Evolutionary conservation across 2,797 vertebrate genomes (phyloP), one percentile per base, ranked within the genome.

Genomic region (Lagorchestes hirsutus): DNA sequence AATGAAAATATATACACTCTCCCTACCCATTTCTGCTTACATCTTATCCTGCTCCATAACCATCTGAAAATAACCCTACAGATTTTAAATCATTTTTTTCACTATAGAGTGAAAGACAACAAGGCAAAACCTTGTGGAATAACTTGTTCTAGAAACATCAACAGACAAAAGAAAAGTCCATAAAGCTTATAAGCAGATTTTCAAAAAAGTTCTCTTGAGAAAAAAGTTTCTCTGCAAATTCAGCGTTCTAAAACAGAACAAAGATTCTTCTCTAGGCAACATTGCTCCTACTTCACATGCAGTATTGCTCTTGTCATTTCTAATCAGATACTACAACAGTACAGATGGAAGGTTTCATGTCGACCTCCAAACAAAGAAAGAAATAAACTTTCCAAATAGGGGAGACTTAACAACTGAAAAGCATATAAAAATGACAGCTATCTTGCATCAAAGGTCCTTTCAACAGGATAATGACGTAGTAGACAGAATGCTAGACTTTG

Each of bases 321-420:
- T 82, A 93, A 95, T 87, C 54, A 14, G 56, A 28, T 57, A 55
- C 56, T 12, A 6, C 0, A 24, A 90, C 54, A 11, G 52, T 56
- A 50, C 91, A 28, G 29, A 90, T 31, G 82, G 93, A 27, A 0
- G 59, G 29, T 62, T 62, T 22, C 9, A 28, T 8, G 91, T 54
- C 40, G n/a, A 92, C 93, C 55, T 55, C 56, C 56, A 74, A 50
- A 50, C 2, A n/a, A 82, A 11, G 24, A 0, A 62, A 29, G 92
- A 96, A 95, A 58, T 40, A 74, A 94, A 4, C 4, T 91, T 95
- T 95, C 59, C 93, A 87, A 50, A 11, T 18, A 29, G 12, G 67
- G 94, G 93, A 62, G 54, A 93, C n/a, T 1, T 92, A 3, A 56
- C 54, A 92, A 96, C 92, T 54, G 57, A 57, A 67, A 90, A 93